These are phyloP conservation scores for Disparrhopalites patrizii DNA, from an alignment of 2,888 invertebrate genomes.

Conservation along the genomic window DNA sequence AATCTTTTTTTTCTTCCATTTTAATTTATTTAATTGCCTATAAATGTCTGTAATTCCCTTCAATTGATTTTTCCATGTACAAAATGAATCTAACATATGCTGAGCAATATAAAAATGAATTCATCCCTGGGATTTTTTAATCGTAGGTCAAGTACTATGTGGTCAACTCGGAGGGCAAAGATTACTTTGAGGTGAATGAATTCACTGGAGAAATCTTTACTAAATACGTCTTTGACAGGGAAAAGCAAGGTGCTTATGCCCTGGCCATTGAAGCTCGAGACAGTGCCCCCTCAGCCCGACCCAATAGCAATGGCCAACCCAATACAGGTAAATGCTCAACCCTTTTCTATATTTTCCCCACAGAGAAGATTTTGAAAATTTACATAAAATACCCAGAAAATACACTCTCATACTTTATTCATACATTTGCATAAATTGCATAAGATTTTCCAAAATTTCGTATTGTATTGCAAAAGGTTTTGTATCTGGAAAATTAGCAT, in stretches of 20 bases:
- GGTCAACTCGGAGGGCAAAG: constrained; percentile 89
- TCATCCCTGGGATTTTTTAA: constrained; percentile 31
- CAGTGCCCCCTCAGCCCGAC: constrained; percentile 91
- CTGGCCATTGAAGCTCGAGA: constrained; percentile 95
- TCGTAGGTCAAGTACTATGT: constrained; percentile 87
- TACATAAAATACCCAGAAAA: not conserved
- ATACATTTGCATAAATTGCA: too few relatives aligned
- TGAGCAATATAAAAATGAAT: too few relatives aligned
- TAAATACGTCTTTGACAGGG: constrained; percentile 92
- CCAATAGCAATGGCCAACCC: constrained; percentile 87
- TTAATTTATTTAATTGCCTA: too few relatives aligned
- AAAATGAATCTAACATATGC: too few relatives aligned
- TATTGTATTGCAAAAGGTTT: too few relatives aligned
- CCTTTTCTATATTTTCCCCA: not conserved
- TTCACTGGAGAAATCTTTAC: constrained; percentile 95
- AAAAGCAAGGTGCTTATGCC: constrained; percentile 95
- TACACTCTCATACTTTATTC: too few relatives aligned
- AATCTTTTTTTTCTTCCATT: not conserved
- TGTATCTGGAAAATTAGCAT: too few relatives aligned
- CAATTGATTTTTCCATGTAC: too few relatives aligned
- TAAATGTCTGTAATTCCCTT: too few relatives aligned
- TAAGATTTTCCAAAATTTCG: too few relatives aligned
- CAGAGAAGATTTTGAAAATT: too few relatives aligned
- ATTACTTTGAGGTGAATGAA: constrained; percentile 93
- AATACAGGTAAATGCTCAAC: constrained; percentile 73